Percentiles rank a stretch among this genome's conserved stretches.
Conservation (phyloP, 1,140 invertebrate species). For the Aphis craccivora region DNA sequence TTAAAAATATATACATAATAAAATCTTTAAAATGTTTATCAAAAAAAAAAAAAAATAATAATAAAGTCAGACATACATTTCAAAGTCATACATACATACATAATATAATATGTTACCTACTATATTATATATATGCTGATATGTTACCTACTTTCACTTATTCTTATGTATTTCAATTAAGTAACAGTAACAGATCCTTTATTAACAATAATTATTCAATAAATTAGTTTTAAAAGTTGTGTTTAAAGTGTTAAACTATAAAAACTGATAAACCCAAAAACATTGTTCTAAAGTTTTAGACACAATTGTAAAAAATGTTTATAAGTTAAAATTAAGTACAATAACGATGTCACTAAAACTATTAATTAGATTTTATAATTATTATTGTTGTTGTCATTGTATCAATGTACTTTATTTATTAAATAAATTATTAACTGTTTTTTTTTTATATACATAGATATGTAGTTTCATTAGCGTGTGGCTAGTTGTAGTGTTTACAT, state of each 20-base stretch:
- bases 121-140: no score
- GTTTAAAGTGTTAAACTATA: background rate
- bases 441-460: conserved; percentile 61
- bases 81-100: no score
- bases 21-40: no score
- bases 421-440: background rate
- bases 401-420: background rate
- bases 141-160: background rate
- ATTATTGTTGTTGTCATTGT: background rate
- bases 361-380: background rate
- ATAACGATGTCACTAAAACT: background rate
- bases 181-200: background rate
- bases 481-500: conserved; percentile 85
- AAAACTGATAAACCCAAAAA: background rate
- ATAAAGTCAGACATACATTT: no score
- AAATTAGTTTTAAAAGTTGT: background rate
- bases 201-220: background rate
- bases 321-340: background rate
- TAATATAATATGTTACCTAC: no score
- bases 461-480: conserved; percentile 80
- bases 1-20: no score
- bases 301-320: background rate
- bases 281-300: background rate
- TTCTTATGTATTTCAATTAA: background rate
- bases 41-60: no score